phyloP scores from a whole-genome alignment of 2,888 invertebrate genomes.

The Torymus tubicola region DNA sequence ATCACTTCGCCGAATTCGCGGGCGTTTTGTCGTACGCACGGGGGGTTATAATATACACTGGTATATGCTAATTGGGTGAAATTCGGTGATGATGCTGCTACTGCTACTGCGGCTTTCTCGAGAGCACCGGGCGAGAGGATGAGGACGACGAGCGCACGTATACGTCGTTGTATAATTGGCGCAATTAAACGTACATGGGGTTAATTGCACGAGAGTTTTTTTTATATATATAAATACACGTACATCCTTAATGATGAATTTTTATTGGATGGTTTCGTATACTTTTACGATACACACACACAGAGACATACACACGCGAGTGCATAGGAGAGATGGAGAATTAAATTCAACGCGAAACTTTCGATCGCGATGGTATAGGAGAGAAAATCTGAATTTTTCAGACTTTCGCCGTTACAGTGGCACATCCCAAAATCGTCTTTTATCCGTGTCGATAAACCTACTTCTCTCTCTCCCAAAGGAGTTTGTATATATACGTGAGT shows the following conservation, averaged over 20 bases:
- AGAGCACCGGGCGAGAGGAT: no score
- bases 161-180: no score
- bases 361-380: slow-evolving; percentile 12
- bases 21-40: background rate
- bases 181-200: no score
- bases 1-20: slow-evolving; percentile 30
- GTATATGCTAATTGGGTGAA: slow-evolving; percentile 38
- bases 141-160: no score
- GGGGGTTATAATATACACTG: background rate
- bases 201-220: no score
- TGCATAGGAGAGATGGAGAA: no score
- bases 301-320: no score
- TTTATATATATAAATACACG: no score
- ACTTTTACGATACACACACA: no score
- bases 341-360: slow-evolving; percentile 10
- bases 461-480: slow-evolving; percentile 5
- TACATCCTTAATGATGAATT: no score
- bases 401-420: slow-evolving; percentile 42
- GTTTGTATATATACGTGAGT: no score
- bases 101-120: slow-evolving; percentile 35
- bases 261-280: no score
- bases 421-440: slow-evolving; percentile 25
- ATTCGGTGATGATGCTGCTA: slow-evolving; percentile 33
- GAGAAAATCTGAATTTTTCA: slow-evolving; percentile 44
- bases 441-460: slow-evolving; percentile 48